Evolutionary conservation across 2,113 vertebrate genomes (phyloP).

Genomic region (Cottus gobio): DNA sequence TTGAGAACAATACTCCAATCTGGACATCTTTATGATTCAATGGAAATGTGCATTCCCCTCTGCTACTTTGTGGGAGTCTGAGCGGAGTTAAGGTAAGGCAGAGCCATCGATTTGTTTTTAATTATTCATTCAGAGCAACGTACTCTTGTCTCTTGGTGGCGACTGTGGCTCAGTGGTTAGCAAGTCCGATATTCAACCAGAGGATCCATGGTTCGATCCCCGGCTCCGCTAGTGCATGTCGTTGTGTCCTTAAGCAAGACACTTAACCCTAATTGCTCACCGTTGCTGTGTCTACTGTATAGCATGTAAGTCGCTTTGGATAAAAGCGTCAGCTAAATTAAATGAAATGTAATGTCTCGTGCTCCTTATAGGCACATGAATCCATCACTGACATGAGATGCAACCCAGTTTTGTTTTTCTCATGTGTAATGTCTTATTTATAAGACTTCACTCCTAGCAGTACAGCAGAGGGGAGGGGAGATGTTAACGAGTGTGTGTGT

Average conservation of each 20-base stretch:
- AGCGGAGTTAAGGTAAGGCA: not conserved
- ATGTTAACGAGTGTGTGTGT: too few relatives aligned
- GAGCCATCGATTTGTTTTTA: slow-evolving; percentile 59
- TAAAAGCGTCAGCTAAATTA: too few relatives aligned
- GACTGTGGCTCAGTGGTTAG: too few relatives aligned
- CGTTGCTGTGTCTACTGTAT: too few relatives aligned
- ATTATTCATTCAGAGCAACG: slow-evolving; percentile 60
- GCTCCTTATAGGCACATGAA: slow-evolving; percentile 15
- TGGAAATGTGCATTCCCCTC: not conserved
- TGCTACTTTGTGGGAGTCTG: not conserved
- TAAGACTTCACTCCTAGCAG: slow-evolving; percentile 11
- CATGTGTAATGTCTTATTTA: slow-evolving; percentile 53
- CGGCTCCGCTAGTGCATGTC: too few relatives aligned
- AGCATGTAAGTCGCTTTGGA: too few relatives aligned
- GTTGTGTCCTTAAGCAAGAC: too few relatives aligned
- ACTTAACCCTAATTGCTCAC: too few relatives aligned
- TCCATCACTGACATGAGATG: slow-evolving; percentile 46
- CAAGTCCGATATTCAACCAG: too few relatives aligned
- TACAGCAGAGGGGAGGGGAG: too few relatives aligned
- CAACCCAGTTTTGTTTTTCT: slow-evolving; percentile 21
- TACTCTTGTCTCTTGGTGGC: slow-evolving; percentile 32
- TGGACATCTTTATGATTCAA: not conserved
- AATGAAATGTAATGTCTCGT: too few relatives aligned
- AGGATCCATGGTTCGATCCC: too few relatives aligned
- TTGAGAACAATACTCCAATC: not conserved